These are phyloP conservation scores for Corythaeola cristata DNA, from an alignment of 2,113 vertebrate genomes.

Conservation along the genomic window DNA sequence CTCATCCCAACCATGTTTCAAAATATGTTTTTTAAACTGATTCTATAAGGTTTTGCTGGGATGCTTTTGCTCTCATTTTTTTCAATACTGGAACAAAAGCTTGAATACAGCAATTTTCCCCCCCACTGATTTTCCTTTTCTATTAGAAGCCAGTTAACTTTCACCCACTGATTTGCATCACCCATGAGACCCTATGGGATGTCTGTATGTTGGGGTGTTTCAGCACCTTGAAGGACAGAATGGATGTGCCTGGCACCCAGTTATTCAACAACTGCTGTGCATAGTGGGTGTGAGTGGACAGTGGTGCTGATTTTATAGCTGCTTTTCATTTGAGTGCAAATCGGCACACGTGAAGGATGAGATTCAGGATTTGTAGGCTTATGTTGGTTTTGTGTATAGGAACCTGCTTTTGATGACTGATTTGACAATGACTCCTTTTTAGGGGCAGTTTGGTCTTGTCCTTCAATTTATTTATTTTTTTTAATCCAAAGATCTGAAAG, in stretches of 20 bases:
- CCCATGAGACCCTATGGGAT: neutral
- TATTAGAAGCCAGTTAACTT: neutral
- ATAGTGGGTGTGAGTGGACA: neutral
- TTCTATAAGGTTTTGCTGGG: neutral
- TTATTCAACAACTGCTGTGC: rapidly evolving
- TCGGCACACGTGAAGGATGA: rapidly evolving
- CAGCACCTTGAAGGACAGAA: neutral
- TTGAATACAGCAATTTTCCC: neutral
- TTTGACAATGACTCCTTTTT: neutral
- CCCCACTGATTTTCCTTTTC: neutral
- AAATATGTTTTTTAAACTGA: neutral
- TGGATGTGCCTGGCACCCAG: neutral
- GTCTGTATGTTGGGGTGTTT: neutral
- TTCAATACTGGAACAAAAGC: neutral
- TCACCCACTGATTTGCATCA: neutral
- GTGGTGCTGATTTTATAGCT: neutral
- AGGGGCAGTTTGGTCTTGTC: neutral
- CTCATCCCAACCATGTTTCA: neutral
- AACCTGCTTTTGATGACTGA: neutral
- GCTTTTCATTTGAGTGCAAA: neutral
- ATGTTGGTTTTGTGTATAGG: neutral
- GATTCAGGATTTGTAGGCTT: neutral
- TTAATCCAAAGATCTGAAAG: neutral
- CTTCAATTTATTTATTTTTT: neutral
- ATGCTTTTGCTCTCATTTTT: neutral